A percentile compares a stretch with the other conserved stretches of the same genome.
phyloP scores from a whole-genome alignment of 2,113 vertebrate genomes.

The Nannobrachium achirus region DNA sequence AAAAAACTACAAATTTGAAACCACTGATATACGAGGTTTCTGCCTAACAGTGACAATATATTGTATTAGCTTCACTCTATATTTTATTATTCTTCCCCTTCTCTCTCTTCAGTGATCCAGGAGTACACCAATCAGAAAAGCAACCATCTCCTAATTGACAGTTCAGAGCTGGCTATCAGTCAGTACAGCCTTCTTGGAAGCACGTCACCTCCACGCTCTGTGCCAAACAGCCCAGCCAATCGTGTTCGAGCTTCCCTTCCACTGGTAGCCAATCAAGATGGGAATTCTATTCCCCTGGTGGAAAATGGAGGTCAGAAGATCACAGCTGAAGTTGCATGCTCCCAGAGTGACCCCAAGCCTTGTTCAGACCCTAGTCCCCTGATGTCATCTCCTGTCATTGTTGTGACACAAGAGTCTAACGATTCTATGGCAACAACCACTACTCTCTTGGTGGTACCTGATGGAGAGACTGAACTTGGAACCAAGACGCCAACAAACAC shows the following conservation, averaged over 20 bases:
- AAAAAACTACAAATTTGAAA: too few species aligned
- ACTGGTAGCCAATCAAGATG: not conserved
- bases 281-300: slow-evolving; percentile 4
- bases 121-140: slow-evolving; percentile 51
- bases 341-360: slow-evolving; percentile 13
- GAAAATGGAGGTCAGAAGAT: slow-evolving; percentile 5
- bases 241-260: not conserved
- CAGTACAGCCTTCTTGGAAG: slow-evolving; percentile 62
- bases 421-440: not conserved
- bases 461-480: not conserved
- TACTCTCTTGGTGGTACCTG: not conserved
- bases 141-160: slow-evolving; percentile 49
- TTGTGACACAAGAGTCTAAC: slow-evolving; percentile 28
- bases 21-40: too few species aligned
- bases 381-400: slow-evolving; percentile 30
- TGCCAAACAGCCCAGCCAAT: slow-evolving; percentile 28
- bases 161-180: slow-evolving; percentile 56
- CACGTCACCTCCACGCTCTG: slow-evolving; percentile 45
- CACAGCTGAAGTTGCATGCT: slow-evolving; percentile 2
- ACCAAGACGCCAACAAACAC: not conserved
- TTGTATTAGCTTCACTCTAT: not conserved
- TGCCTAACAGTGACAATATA: too few species aligned
- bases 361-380: not conserved
- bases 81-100: not conserved
- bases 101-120: slow-evolving; percentile 49